Base-by-base conservation (phyloP, 37 sponge, comb jelly and placozoan species). In the Hexactinellida sp. region DNA sequence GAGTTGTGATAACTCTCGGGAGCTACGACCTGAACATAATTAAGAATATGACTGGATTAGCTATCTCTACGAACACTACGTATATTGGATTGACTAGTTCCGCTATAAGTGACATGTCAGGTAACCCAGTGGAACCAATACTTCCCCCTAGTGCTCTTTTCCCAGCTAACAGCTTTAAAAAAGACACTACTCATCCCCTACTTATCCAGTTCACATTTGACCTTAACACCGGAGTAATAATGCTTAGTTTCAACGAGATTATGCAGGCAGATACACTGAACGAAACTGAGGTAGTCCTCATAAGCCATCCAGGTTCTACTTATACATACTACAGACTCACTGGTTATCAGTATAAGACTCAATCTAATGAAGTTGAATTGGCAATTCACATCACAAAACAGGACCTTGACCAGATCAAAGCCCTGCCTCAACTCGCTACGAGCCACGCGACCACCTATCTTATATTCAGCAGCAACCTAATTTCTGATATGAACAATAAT, bases 401-500 rank as follows among this genome's bases (percentile, higher is more conserved):
- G 38, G 96, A 95, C 38, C 83, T 91, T 21, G 90, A 95, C 54
- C 51, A 82, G 24, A 83, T 95, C 38, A 93, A 95, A 84, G 83
- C 39, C 39, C 36, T 93, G 1, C 36, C 39, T 0, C 82, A 76
- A 36, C 85, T 95, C 25, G 96, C 90, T 24, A 89, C 55, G 24
- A 36, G 82, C 21, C 1, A 1, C 0, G 0, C 25, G 0, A 86
- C 86, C n/a, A 90, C 93, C 0, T 95, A 82, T 88, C 51, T 95
- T 71, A 85, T 84, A 34, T 84, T 91, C 54, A 95, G 91, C 9
- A 10, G 47, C 7, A 54, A 36, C 16, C 54, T 89, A 24, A 38
- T 95, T 0, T 24, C 55, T 37, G 96, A 95, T 82, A 95, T 95
- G 96, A 93, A 93, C 54, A 51, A 24, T 10, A 95, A 95, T 38